Conservation (phyloP, 2,888 invertebrate species). For the Argyresthia goedartella region DNA sequence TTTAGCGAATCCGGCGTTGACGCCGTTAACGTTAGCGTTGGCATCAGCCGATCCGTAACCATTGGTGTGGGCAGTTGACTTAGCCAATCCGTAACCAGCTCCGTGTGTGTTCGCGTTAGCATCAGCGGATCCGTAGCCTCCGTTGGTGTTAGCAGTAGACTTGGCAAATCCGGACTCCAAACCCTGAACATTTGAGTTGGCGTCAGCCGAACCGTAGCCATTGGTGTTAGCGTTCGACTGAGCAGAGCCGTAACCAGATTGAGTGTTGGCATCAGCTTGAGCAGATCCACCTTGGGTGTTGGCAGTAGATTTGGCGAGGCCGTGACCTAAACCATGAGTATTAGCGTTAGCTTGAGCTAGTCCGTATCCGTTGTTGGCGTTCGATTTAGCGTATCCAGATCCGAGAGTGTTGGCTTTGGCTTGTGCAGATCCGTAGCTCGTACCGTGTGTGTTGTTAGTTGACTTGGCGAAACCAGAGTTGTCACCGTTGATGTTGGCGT, state of each 20-base stretch:
- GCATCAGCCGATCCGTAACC: slow-evolving; percentile 17
- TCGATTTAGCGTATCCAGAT: slow-evolving; percentile 5
- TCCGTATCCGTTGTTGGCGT: slow-evolving; percentile 23
- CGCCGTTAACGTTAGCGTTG: slow-evolving; percentile 21
- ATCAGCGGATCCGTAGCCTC: slow-evolving; percentile 14
- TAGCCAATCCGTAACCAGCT: slow-evolving; percentile 22
- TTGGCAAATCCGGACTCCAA: slow-evolving; percentile 2
- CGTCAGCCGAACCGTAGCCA: slow-evolving; percentile 1
- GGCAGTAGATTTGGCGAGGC: slow-evolving; percentile 21
- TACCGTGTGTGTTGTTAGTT: slow-evolving; percentile 21
- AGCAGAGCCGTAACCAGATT: slow-evolving; percentile 6
- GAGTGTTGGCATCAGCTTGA: slow-evolving; percentile 17
- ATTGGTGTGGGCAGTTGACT: slow-evolving; percentile 20
- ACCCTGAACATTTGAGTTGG: slow-evolving; percentile 4
- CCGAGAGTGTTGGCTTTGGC: slow-evolving; percentile 18
- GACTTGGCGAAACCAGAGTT: slow-evolving; percentile 17
- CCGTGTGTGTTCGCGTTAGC: slow-evolving; percentile 23
- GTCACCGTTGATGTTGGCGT: slow-evolving; percentile 20
- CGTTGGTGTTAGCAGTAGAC: slow-evolving; percentile 15
- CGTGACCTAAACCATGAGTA: slow-evolving; percentile 22
- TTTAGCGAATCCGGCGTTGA: slow-evolving; percentile 25
- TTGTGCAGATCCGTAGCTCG: slow-evolving; percentile 25
- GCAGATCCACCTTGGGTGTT: slow-evolving; percentile 23
- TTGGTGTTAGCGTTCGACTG: slow-evolving; percentile 3
- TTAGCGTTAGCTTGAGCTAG: slow-evolving; percentile 25